Percentiles rank a stretch among this genome's conserved stretches.
phyloP scores from a whole-genome alignment of 2,113 vertebrate genomes.

The Bufo bufo region DNA sequence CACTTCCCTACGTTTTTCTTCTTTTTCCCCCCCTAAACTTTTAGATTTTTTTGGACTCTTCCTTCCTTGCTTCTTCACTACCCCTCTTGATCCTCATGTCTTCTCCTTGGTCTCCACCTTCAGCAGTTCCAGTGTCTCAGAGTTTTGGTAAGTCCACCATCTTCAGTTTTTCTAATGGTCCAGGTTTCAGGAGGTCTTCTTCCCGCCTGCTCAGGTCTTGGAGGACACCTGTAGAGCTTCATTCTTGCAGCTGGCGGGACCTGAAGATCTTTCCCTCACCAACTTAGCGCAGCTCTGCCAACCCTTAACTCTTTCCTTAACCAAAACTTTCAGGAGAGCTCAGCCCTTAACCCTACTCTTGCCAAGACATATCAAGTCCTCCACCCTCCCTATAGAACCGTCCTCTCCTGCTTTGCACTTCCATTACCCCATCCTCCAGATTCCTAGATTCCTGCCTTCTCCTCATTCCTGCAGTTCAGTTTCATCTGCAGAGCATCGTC shows the following conservation, averaged over 20 bases:
- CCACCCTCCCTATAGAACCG: background rate
- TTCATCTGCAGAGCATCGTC: background rate
- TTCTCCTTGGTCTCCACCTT: slow-evolving; percentile 57
- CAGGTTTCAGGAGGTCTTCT: background rate
- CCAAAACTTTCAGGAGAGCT: background rate
- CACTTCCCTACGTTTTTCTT: background rate
- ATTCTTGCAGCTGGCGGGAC: background rate
- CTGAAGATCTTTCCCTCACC: background rate
- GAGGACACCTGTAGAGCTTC: background rate
- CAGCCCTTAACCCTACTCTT: background rate
- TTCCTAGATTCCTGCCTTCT: background rate
- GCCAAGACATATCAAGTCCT: background rate
- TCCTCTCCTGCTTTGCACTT: background rate
- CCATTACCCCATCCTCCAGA: background rate
- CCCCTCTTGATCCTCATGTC: background rate
- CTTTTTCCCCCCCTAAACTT: background rate
- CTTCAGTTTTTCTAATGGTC: background rate
- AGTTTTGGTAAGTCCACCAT: slow-evolving; percentile 18
- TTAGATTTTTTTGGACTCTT: background rate
- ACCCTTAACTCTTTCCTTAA: background rate
- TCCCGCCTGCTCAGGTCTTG: background rate
- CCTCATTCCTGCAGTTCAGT: background rate
- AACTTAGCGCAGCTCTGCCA: background rate
- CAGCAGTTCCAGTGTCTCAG: background rate
- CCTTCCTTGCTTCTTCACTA: background rate